A percentile compares a stretch with the other conserved stretches of the same genome.
These are phyloP conservation scores for Aulostomus chinensis DNA, from an alignment of 2,797 vertebrate genomes.

Conservation along the genomic window DNA sequence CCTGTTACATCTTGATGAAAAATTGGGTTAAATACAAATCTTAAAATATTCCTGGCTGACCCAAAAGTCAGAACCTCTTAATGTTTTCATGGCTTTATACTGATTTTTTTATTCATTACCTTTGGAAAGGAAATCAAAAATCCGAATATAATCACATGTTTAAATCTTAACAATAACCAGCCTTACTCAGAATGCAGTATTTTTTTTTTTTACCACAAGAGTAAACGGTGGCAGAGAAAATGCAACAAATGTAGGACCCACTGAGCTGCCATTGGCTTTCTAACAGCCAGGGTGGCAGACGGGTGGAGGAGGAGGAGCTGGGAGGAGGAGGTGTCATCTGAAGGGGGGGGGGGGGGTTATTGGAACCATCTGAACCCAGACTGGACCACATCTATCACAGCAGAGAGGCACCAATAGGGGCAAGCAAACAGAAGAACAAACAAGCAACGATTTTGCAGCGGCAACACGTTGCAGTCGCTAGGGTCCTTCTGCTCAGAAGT, in stretches of 20 bases:
- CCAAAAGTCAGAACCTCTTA: too few species aligned
- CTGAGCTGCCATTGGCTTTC: slow-evolving; percentile 17
- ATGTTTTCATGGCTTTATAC: too few species aligned
- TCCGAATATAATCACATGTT: too few species aligned
- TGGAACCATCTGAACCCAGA: slow-evolving; percentile 39
- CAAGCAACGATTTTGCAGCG: too few species aligned
- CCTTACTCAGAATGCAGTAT: background rate
- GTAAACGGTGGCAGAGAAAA: slow-evolving; percentile 5
- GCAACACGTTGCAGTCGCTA: too few species aligned
- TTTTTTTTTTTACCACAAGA: background rate
- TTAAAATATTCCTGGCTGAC: too few species aligned
- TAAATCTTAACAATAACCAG: too few species aligned
- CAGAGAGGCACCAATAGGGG: slow-evolving; percentile 18
- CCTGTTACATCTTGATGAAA: too few species aligned
- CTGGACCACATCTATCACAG: slow-evolving; percentile 34
- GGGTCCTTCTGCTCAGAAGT: too few species aligned
- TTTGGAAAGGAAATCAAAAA: too few species aligned
- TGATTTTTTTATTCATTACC: too few species aligned
- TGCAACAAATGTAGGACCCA: slow-evolving; percentile 21
- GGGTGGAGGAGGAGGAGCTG: slow-evolving; percentile 15
- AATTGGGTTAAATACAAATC: too few species aligned
- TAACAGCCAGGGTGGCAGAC: slow-evolving; percentile 31
- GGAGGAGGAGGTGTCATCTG: slow-evolving; percentile 18
- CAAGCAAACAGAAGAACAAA: slow-evolving; percentile 15
- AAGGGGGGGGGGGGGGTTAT: slow-evolving; percentile 11